A percentile compares a stretch with the other conserved stretches of the same genome.
Conservation (phyloP, 2,113 vertebrate species). For the Antigone vipio region DNA sequence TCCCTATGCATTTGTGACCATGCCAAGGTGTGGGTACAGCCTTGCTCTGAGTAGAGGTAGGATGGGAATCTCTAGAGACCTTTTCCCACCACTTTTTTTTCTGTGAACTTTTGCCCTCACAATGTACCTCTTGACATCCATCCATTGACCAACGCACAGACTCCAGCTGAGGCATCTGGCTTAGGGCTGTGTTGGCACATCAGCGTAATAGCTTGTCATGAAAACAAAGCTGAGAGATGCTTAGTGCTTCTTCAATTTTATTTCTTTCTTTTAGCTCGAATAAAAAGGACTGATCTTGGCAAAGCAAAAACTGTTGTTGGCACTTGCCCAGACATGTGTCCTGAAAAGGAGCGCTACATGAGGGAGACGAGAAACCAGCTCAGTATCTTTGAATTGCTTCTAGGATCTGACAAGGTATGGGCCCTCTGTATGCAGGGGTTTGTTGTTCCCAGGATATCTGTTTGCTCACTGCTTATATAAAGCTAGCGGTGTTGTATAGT, state of each 20-base stretch:
- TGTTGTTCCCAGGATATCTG: background rate
- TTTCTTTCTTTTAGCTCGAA: slow-evolving; percentile 75
- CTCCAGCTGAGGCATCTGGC: background rate
- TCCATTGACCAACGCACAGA: background rate
- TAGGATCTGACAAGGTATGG: slow-evolving; percentile 88
- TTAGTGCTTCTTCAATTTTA: background rate
- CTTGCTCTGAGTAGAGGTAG: background rate
- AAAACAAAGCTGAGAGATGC: background rate
- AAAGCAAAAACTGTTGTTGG: slow-evolving; percentile 92
- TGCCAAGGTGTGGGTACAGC: background rate
- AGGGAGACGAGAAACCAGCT: slow-evolving; percentile 95
- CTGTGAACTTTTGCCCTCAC: background rate
- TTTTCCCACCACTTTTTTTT: background rate
- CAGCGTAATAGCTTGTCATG: background rate
- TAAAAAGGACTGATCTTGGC: slow-evolving; percentile 89
- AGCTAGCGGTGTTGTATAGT: background rate
- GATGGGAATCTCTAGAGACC: background rate
- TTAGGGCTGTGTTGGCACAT: background rate
- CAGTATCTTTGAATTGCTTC: slow-evolving; percentile 86
- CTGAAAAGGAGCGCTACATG: slow-evolving; percentile 98
- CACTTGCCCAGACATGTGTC: slow-evolving; percentile 97
- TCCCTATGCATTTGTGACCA: background rate
- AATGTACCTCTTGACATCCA: background rate
- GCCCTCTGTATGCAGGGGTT: background rate
- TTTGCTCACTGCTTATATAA: background rate